Evolutionary conservation across 2,888 invertebrate species (phyloP).

Genomic region (Chorisops tibialis): DNA sequence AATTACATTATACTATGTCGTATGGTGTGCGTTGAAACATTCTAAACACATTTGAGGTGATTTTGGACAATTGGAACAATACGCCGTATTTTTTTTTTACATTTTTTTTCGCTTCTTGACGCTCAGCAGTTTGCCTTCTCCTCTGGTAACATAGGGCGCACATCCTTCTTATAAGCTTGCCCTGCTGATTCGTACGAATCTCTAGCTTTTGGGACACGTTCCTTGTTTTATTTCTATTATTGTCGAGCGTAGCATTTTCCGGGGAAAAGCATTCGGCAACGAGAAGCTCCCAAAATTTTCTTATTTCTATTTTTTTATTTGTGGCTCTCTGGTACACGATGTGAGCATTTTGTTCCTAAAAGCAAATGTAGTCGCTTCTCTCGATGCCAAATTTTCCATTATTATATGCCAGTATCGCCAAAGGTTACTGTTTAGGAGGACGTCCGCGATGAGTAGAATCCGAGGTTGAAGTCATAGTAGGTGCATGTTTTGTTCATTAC

Average conservation of each 20-base stretch:
- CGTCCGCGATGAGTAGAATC: neutral
- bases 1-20: no score
- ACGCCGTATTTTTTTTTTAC: no score
- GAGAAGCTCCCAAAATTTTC: no score
- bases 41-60: no score
- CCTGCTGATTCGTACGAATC: constrained; percentile 6
- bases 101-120: no score
- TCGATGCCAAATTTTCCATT: constrained; percentile 42
- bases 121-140: neutral
- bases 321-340: no score
- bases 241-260: neutral
- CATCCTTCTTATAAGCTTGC: neutral
- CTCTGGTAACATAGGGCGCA: constrained; percentile 1
- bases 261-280: no score
- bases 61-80: no score
- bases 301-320: no score
- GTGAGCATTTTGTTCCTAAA: no score
- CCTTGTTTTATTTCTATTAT: neutral
- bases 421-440: constrained; percentile 34
- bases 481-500: constrained; percentile 42
- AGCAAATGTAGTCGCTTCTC: constrained; percentile 35
- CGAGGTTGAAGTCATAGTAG: constrained; percentile 35
- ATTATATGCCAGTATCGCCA: constrained; percentile 39
- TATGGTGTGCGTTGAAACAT: no score
- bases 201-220: neutral